Base-by-base conservation (phyloP, 2,888 invertebrate genomes). In the Trissolcus brochymenae region DNA sequence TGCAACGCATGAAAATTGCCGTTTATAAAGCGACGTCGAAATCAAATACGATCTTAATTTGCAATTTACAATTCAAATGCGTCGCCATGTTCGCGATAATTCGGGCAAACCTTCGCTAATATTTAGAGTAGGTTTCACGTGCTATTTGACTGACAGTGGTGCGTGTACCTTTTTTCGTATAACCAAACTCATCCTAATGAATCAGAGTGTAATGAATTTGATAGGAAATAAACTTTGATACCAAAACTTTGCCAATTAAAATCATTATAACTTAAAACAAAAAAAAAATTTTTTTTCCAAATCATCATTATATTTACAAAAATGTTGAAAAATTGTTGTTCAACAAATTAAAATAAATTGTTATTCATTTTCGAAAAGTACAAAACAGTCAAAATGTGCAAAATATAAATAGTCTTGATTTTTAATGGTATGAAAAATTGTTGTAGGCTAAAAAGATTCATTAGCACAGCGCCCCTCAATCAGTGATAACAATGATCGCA, bases 41-140 rank as follows among this genome's bases (percentile, higher is more conserved):
- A 67, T 74, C 67, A 74, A 74, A 74, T 74, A 74, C 67, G 74
- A 67, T 74, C 67, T 74, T 68, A 74, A 74, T 74, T 74, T 62
- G 67, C 57, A 59, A 75, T 75, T 75, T 75, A 64, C 68, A 68
- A 68, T 68, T 75, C 68, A 75, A 68, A 75, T 68, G 62, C 54
- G 51, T 21, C 59, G 64, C 49, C 61, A 68, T 61, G 57, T 67
- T 74, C 57, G 25, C 40, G 50, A 67, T 74, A 74, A 74, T 74
- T 60, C 54, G 67, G 66, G 55, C 55, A 62, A 65, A 62, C 65
- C 67, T 62, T 51, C 49, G 49, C 74, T 67, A 62, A 67, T 74
- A 74, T 74, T 74, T 67, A 51, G 67, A 67, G 67, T 62, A 67
- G 74, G 49, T 73, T 67, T 67, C 41, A 41, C 66, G 57, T 65